Evolutionary conservation across 2,113 vertebrate genomes (phyloP).

Genomic region (Paramormyrops kingsleyae): DNA sequence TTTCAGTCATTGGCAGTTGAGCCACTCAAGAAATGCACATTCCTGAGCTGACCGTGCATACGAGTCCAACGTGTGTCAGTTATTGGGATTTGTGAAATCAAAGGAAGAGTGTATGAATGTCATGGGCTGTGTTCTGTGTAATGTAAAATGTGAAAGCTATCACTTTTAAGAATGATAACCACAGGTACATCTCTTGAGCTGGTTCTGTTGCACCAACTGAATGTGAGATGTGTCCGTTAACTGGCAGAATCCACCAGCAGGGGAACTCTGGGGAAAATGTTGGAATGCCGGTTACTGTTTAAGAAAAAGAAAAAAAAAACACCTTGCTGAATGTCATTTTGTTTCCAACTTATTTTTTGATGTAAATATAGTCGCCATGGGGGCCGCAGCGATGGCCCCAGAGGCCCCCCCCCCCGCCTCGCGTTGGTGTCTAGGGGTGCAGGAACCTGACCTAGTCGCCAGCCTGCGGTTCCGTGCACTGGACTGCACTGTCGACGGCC

Average conservation of each 20-base stretch:
- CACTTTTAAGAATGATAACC: neutral
- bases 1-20: conserved; percentile 19
- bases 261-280: neutral
- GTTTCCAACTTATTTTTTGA: neutral
- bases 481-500: neutral
- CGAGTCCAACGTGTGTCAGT: neutral
- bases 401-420: neutral
- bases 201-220: neutral
- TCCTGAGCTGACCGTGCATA: neutral
- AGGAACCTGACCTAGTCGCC: neutral
- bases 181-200: neutral
- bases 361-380: neutral
- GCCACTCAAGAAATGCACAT: conserved; percentile 26
- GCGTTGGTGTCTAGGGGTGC: neutral
- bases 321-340: conserved; percentile 5
- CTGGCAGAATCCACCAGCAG: neutral
- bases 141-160: neutral
- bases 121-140: neutral
- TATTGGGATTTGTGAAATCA: neutral
- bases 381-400: neutral
- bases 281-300: neutral
- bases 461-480: neutral
- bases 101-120: neutral
- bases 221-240: neutral
- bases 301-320: neutral